Percentiles rank a stretch among this genome's conserved stretches.
phyloP scores from a whole-genome alignment of 2,113 vertebrate species.

The Callaeas wilsoni region DNA sequence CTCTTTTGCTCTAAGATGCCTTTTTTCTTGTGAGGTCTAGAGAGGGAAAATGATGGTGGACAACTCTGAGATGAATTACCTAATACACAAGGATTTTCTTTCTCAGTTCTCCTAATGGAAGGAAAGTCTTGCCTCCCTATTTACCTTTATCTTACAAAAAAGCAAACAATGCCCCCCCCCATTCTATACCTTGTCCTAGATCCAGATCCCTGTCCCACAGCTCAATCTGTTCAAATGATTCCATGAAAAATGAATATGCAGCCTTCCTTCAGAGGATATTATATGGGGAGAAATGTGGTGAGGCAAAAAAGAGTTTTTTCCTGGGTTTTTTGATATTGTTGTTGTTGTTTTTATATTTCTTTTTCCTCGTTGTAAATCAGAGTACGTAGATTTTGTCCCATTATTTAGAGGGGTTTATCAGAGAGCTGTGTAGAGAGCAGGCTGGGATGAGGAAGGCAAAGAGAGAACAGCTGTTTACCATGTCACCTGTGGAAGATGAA shows the following conservation, averaged over 20 bases:
- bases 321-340: rapidly evolving
- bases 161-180: neutral
- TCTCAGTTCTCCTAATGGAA: neutral
- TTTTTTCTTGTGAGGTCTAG: neutral
- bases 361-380: neutral
- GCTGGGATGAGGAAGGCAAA: neutral
- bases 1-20: neutral
- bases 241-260: neutral
- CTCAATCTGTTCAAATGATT: neutral
- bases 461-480: neutral
- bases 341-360: neutral
- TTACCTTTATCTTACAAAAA: neutral
- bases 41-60: neutral
- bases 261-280: neutral
- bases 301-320: neutral
- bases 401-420: neutral
- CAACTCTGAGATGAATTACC: neutral
- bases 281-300: neutral
- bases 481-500: neutral
- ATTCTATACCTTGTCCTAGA: neutral
- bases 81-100: neutral
- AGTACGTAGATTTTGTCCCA: neutral
- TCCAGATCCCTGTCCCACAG: neutral
- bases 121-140: neutral
- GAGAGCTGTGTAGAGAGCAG: neutral